Percentiles rank a stretch among this genome's conserved stretches.
Evolutionary conservation across 2,888 invertebrate genomes (phyloP).

Genomic region (Eupithecia dodoneata): DNA sequence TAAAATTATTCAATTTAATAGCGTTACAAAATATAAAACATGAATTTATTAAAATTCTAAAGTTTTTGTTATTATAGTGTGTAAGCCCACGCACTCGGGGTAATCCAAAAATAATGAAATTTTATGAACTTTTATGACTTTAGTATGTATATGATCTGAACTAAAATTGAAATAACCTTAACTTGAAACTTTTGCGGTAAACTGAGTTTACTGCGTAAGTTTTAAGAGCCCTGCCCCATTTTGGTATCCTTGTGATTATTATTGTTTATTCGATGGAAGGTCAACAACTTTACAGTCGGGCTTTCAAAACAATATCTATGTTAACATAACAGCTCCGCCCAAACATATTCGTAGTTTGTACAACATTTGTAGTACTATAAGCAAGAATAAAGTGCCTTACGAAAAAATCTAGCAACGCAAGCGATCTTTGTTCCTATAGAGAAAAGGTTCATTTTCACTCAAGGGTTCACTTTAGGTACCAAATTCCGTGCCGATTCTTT

Average conservation of each 20-base stretch:
- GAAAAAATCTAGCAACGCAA: background rate
- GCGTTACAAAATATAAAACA: too few species aligned
- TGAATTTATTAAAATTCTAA: too few species aligned
- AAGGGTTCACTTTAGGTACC: background rate
- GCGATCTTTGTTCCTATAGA: background rate
- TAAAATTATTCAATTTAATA: too few species aligned
- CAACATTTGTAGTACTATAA: background rate
- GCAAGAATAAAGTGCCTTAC: background rate
- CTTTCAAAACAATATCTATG: background rate
- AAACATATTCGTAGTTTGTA: background rate
- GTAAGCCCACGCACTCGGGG: too few species aligned
- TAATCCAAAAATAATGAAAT: too few species aligned
- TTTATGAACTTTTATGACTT: too few species aligned
- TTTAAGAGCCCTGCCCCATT: background rate
- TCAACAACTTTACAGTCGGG: background rate
- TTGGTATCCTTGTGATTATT: background rate
- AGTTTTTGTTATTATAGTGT: too few species aligned
- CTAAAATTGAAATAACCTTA: background rate
- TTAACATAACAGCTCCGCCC: background rate
- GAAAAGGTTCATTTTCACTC: background rate
- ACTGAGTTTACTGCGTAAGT: slow-evolving; percentile 2
- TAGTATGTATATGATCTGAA: background rate
- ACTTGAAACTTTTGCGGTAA: background rate
- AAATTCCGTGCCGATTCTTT: slow-evolving; percentile 1
- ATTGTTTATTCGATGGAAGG: slow-evolving; percentile 3